These are phyloP conservation scores for Lamellibrachia satsuma DNA, from an alignment of 2,888 invertebrate species.

Conservation along the genomic window DNA sequence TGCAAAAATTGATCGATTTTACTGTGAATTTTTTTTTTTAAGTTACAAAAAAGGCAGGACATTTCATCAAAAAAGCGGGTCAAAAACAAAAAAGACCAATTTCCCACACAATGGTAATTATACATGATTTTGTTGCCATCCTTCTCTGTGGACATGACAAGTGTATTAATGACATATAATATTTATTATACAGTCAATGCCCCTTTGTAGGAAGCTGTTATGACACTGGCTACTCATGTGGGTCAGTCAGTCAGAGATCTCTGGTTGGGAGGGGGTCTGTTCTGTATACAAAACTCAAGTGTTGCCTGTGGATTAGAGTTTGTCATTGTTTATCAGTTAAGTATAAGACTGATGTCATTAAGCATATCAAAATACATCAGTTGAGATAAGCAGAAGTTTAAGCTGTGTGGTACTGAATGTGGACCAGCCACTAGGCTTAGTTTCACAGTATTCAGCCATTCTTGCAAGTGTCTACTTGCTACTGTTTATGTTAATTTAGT, in stretches of 20 bases:
- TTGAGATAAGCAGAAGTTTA: conserved; percentile 12
- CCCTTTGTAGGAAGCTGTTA: background rate
- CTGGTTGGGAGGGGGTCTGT: background rate
- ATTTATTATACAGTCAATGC: background rate
- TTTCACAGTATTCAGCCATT: background rate
- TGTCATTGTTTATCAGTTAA: background rate
- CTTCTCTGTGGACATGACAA: background rate
- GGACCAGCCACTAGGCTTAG: background rate
- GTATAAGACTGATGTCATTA: background rate
- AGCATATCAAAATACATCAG: background rate
- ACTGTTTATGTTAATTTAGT: background rate
- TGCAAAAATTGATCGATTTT: too few relatives aligned
- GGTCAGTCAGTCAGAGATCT: background rate
- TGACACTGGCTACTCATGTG: background rate
- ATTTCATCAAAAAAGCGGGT: too few relatives aligned
- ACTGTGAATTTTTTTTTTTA: too few relatives aligned
- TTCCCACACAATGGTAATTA: background rate
- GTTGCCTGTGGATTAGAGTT: background rate
- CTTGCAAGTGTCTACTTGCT: background rate
- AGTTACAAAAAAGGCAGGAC: too few relatives aligned
- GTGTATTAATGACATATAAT: background rate
- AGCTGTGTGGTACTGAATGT: background rate
- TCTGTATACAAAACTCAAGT: background rate
- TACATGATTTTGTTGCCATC: background rate
- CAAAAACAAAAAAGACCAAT: too few relatives aligned